These are phyloP conservation scores for Drosophila tani DNA, from an alignment of 1,140 invertebrate species.

Conservation along the genomic window DNA sequence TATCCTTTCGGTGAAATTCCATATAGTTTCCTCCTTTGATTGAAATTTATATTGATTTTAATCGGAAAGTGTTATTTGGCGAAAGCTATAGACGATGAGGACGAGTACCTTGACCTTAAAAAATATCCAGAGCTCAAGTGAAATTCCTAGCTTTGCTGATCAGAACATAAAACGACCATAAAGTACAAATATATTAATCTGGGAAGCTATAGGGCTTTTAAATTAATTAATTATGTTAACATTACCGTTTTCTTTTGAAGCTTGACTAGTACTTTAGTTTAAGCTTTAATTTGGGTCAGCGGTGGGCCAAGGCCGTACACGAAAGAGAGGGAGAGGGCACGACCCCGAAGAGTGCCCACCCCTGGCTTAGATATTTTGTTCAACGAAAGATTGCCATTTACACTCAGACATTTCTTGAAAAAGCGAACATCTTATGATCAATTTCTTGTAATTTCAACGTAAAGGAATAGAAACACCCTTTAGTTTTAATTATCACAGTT, in stretches of 20 bases:
- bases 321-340: no score
- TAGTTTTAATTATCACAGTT: background rate
- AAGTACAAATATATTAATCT: background rate
- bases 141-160: constrained; percentile 5
- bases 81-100: constrained; percentile 5
- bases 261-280: background rate
- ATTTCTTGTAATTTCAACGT: no score
- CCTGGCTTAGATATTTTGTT: no score
- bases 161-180: constrained; percentile 1
- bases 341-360: no score
- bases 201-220: background rate
- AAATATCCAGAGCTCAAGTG: constrained; percentile 1
- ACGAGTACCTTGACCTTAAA: constrained; percentile 7
- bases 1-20: background rate
- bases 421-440: no score
- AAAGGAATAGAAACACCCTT: no score
- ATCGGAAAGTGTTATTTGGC: background rate
- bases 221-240: background rate
- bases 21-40: background rate
- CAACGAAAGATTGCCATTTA: no score
- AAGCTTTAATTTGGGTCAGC: background rate
- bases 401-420: no score
- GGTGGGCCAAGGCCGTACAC: background rate
- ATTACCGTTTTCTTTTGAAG: background rate
- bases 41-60: background rate